Conservation (phyloP, 2,113 vertebrate genomes). For the Anguilla japonica region DNA sequence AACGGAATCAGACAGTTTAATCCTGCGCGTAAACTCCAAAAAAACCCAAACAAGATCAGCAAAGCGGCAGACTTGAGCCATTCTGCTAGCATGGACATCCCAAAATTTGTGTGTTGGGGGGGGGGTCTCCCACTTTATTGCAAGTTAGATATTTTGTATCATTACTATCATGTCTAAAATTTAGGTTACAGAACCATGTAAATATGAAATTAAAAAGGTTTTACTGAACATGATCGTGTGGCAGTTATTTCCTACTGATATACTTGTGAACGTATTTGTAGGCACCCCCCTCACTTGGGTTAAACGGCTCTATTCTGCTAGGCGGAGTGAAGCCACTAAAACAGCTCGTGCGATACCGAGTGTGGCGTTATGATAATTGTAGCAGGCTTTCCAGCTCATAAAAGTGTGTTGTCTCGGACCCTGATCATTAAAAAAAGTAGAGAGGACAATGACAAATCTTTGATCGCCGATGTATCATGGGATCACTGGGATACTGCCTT, state of each 20-base stretch:
- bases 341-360: constrained; percentile 2
- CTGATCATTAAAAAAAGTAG: not conserved
- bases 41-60: not conserved
- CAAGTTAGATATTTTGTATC: not conserved
- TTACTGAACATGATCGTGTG: not conserved
- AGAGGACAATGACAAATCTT: not conserved
- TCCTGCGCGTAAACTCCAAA: not conserved
- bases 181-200: not conserved
- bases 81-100: constrained; percentile 1
- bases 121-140: not conserved
- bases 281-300: not conserved
- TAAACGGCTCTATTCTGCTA: not conserved
- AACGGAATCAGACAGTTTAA: not conserved
- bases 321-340: constrained; percentile 12
- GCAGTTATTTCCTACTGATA: not conserved
- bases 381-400: not conserved
- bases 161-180: not conserved
- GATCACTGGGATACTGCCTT: not conserved
- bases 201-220: not conserved
- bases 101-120: not conserved
- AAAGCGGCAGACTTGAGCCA: constrained; percentile 2
- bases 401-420: not conserved
- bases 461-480: not conserved
- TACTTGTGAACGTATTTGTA: not conserved
- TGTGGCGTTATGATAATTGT: not conserved